These are phyloP conservation scores for Gonatopus flavifemur DNA, from an alignment of 1,140 invertebrate species.

Conservation along the genomic window DNA sequence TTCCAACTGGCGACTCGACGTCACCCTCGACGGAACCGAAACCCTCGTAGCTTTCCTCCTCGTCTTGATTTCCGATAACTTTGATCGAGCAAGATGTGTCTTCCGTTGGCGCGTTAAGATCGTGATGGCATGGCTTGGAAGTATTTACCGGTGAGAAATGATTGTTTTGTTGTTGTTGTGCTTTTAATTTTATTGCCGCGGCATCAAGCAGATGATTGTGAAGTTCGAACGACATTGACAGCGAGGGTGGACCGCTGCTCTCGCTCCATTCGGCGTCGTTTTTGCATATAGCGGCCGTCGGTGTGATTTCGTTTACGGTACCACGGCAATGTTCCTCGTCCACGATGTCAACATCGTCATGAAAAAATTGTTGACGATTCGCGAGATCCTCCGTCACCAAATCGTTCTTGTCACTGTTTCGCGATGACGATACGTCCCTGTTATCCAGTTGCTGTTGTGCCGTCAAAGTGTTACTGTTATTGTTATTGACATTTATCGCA, in stretches of 20 bases:
- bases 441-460: too few species aligned
- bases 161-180: slow-evolving; percentile 8
- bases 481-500: slow-evolving; percentile 22
- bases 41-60: slow-evolving; percentile 51
- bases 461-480: slow-evolving; percentile 14
- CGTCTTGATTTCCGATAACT: slow-evolving; percentile 23
- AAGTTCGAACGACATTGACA: slow-evolving; percentile 36
- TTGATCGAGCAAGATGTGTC: slow-evolving; percentile 13
- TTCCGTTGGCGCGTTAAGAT: too few species aligned
- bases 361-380: slow-evolving; percentile 7
- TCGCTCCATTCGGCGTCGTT: slow-evolving; percentile 35
- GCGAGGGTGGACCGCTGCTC: slow-evolving; percentile 33
- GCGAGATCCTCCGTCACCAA: slow-evolving; percentile 17
- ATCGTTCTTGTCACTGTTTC: slow-evolving; percentile 15
- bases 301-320: not conserved
- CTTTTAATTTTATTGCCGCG: too few species aligned
- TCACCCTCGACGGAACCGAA: slow-evolving; percentile 47
- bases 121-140: too few species aligned
- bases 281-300: too few species aligned
- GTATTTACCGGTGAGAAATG: too few species aligned
- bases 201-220: slow-evolving; percentile 24
- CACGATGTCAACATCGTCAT: not conserved
- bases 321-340: not conserved
- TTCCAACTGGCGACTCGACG: slow-evolving; percentile 43
- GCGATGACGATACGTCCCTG: slow-evolving; percentile 17